Conservation (phyloP, 2,113 vertebrate species). For the Apodemus speciosus region DNA sequence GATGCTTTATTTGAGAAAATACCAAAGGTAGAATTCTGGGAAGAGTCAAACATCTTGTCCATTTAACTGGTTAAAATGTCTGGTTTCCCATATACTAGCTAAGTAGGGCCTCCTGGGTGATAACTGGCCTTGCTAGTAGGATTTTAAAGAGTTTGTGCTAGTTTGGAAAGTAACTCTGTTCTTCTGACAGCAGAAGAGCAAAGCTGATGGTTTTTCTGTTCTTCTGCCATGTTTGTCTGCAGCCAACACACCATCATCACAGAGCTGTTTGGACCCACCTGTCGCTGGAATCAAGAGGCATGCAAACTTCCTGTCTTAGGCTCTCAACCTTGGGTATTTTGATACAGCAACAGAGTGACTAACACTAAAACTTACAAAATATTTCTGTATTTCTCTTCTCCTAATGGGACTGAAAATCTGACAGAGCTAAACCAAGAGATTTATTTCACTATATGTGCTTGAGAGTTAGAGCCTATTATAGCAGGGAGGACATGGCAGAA, state of each 20-base stretch:
- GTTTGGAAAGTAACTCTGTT: too few relatives aligned
- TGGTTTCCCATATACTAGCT: too few relatives aligned
- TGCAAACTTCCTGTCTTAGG: background rate
- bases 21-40: background rate
- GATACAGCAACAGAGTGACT: background rate
- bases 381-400: background rate
- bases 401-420: background rate
- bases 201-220: background rate
- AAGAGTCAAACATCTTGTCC: background rate
- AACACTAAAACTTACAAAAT: background rate
- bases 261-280: background rate
- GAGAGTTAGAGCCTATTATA: background rate
- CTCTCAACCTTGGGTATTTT: background rate
- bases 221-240: background rate
- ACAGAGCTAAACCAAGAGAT: background rate
- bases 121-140: background rate
- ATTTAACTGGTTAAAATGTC: background rate
- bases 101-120: background rate
- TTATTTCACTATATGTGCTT: too few relatives aligned
- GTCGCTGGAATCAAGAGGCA: background rate
- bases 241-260: background rate
- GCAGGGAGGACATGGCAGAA: background rate
- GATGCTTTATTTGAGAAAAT: background rate
- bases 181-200: background rate
- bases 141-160: background rate